Conservation (phyloP, 2,797 vertebrate species). For the Enteromius radiatus region DNA sequence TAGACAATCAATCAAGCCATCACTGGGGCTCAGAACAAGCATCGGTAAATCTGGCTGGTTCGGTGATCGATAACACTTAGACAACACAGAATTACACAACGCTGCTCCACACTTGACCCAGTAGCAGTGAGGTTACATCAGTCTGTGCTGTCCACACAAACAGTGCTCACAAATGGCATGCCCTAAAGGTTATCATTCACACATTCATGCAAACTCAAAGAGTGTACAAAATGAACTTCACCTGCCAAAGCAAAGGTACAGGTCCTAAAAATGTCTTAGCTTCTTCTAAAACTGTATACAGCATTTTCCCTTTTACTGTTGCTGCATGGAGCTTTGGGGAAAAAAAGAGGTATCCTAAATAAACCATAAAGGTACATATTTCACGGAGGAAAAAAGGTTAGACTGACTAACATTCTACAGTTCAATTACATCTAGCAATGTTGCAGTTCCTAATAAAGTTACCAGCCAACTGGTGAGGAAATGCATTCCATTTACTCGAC, state of each 20-base stretch:
- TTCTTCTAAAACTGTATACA: not conserved
- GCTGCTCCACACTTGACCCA: not conserved
- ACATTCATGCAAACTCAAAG: slow-evolving; percentile 5
- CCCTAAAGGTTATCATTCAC: slow-evolving; percentile 9
- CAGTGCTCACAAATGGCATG: not conserved
- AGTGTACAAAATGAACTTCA: not conserved
- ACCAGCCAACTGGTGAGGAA: not conserved
- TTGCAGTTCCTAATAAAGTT: not conserved
- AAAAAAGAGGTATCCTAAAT: not conserved
- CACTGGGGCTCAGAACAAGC: slow-evolving; percentile 51
- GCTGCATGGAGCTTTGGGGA: not conserved
- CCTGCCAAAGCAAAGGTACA: not conserved
- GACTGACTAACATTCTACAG: not conserved
- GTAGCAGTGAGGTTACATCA: not conserved
- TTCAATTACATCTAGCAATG: not conserved
- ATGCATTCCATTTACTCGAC: not conserved
- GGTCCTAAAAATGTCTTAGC: not conserved
- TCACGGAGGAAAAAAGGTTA: not conserved
- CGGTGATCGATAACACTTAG: slow-evolving; percentile 62
- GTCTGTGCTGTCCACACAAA: slow-evolving; percentile 1
- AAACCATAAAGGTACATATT: not conserved
- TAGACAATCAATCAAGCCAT: slow-evolving; percentile 63
- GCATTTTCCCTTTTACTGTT: not conserved
- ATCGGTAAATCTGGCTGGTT: slow-evolving; percentile 55
- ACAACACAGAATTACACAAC: slow-evolving; percentile 48